These are phyloP conservation scores for Psittacula echo DNA, from an alignment of 2,797 vertebrate species.

Conservation along the genomic window DNA sequence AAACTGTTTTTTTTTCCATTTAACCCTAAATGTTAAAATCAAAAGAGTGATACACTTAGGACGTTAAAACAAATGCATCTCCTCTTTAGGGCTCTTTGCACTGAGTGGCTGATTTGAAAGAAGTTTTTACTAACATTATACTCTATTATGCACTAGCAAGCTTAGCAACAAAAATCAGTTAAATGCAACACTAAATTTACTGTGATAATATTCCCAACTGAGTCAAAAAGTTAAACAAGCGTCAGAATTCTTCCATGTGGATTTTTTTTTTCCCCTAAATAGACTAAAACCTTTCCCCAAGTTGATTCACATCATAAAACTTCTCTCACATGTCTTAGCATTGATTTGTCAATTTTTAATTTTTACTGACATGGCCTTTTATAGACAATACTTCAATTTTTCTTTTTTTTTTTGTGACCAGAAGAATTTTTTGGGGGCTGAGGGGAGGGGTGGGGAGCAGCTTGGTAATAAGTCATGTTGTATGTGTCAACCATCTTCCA, in stretches of 20 bases:
- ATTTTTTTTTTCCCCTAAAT: background rate
- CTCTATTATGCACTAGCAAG: background rate
- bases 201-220: background rate
- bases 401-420: background rate
- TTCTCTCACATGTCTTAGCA: background rate
- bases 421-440: background rate
- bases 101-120: background rate
- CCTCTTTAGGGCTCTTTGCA: background rate
- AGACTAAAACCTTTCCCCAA: background rate
- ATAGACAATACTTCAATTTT: background rate
- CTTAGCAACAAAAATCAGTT: background rate
- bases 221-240: background rate
- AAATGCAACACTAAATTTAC: background rate
- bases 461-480: background rate
- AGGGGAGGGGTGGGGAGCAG: background rate
- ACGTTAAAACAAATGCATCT: background rate
- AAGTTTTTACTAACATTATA: background rate
- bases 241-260: background rate
- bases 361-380: background rate
- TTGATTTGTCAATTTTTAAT: background rate
- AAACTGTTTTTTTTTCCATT: background rate
- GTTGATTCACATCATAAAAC: background rate
- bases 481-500: background rate
- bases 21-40: constrained; percentile 12
- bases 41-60: background rate